Conservation (phyloP, 2,113 vertebrate genomes). For the Dermatemys mawii region DNA sequence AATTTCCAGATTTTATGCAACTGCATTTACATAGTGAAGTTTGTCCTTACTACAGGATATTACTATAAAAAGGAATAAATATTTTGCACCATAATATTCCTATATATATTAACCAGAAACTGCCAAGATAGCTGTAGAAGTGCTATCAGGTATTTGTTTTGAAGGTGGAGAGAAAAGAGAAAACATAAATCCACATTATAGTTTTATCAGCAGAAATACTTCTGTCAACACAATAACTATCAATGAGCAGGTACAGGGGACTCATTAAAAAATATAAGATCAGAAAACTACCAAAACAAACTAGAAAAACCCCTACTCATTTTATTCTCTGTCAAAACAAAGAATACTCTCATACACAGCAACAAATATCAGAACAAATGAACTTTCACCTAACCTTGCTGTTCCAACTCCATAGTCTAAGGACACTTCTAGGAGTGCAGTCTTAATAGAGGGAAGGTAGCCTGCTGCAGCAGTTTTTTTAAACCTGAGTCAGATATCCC, state of each 20-base stretch:
- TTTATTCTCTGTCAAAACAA: neutral
- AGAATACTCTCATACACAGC: neutral
- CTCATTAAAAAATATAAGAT: neutral
- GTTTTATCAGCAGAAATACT: neutral
- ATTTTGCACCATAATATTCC: neutral
- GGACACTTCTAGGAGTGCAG: neutral
- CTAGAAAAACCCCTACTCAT: neutral
- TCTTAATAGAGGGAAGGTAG: neutral
- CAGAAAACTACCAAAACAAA: neutral
- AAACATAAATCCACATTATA: neutral
- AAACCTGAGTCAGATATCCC: constrained; percentile 12
- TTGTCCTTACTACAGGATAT: neutral
- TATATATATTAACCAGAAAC: neutral
- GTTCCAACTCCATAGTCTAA: neutral
- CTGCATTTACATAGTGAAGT: neutral
- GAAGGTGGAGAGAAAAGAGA: neutral
- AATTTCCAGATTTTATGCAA: neutral
- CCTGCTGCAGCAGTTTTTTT: neutral
- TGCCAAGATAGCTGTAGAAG: neutral
- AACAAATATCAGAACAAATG: constrained; percentile 27
- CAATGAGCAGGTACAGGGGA: neutral
- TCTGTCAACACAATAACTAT: neutral
- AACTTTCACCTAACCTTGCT: constrained; percentile 15
- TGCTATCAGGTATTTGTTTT: neutral
- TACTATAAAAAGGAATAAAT: neutral